Evolutionary conservation across 2,113 vertebrate genomes (phyloP).

Genomic region (Rhombomys opimus): DNA sequence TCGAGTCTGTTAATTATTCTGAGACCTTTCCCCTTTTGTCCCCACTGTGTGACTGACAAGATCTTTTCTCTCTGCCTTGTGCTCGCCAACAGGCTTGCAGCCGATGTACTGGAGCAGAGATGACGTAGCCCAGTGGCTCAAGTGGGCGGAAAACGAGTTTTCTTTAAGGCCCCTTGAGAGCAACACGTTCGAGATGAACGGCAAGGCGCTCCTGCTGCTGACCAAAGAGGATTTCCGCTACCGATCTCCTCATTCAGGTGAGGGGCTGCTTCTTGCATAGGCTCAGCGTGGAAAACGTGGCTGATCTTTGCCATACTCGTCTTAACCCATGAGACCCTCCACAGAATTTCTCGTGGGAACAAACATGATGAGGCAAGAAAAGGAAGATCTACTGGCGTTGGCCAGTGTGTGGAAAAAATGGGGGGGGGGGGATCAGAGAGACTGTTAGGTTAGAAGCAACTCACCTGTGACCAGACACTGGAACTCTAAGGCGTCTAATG

Average conservation of each 20-base stretch:
- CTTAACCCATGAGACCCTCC: not conserved
- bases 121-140: slow-evolving; percentile 97
- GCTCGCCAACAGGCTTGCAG: slow-evolving; percentile 91
- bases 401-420: not conserved
- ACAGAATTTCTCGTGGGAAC: not conserved
- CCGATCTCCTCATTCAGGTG: slow-evolving; percentile 97
- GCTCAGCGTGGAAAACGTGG: not conserved
- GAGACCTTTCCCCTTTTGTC: slow-evolving; percentile 45
- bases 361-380: not conserved
- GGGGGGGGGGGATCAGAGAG: not conserved
- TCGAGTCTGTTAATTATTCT: not conserved
- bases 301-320: not conserved
- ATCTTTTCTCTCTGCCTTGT: slow-evolving; percentile 24
- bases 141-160: slow-evolving; percentile 97
- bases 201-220: slow-evolving; percentile 97
- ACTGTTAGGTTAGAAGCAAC: not conserved
- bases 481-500: not conserved
- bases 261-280: slow-evolving; percentile 63
- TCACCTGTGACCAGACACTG: not conserved
- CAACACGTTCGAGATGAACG: slow-evolving; percentile 98
- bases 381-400: not conserved
- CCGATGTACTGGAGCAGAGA: slow-evolving; percentile 97
- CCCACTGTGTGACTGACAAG: slow-evolving; percentile 58
- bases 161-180: slow-evolving; percentile 95
- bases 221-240: slow-evolving; percentile 99